phyloP scores from a whole-genome alignment of 1,140 invertebrate genomes.

The Drosophila equinoxialis region DNA sequence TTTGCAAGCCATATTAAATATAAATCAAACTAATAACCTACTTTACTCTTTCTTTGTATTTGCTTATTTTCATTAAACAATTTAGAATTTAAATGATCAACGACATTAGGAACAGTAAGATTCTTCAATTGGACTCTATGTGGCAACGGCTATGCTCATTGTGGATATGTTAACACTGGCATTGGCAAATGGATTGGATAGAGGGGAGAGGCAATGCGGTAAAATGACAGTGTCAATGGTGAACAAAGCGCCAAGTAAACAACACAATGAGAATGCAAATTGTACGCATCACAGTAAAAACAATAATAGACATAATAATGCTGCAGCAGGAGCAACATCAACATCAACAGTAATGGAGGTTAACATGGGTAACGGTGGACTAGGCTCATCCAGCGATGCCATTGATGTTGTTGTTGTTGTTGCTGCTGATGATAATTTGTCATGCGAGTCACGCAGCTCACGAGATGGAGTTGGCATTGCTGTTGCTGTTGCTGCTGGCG shows the following conservation, averaged over 20 bases:
- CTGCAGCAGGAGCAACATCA: conserved; percentile 15
- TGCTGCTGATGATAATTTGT: conserved; percentile 27
- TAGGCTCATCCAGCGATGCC: conserved; percentile 47
- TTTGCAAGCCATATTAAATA: too few relatives aligned
- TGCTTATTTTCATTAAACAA: not conserved
- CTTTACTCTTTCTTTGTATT: not conserved
- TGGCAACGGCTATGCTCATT: conserved; percentile 52
- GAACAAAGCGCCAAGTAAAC: conserved; percentile 39
- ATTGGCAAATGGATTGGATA: conserved; percentile 43
- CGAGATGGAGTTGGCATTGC: conserved; percentile 40
- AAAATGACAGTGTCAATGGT: conserved; percentile 46
- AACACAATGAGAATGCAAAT: conserved; percentile 49
- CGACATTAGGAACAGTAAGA: not conserved
- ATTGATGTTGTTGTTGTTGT: conserved; percentile 19
- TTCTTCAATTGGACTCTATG: conserved; percentile 10
- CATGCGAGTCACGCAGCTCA: conserved; percentile 63
- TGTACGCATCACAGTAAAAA: conserved; percentile 37
- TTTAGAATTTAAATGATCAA: conserved; percentile 14
- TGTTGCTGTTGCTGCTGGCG: conserved; percentile 28
- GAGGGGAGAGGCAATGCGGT: conserved; percentile 22
- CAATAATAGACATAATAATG: conserved; percentile 25
- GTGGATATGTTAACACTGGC: conserved; percentile 71
- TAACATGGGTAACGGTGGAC: conserved; percentile 49
- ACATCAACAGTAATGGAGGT: conserved; percentile 20
- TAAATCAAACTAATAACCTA: conserved; percentile 3